Percentiles rank a stretch among this genome's conserved stretches.
Conservation (phyloP, 2,888 invertebrate species). For the Rutpela maculata region DNA sequence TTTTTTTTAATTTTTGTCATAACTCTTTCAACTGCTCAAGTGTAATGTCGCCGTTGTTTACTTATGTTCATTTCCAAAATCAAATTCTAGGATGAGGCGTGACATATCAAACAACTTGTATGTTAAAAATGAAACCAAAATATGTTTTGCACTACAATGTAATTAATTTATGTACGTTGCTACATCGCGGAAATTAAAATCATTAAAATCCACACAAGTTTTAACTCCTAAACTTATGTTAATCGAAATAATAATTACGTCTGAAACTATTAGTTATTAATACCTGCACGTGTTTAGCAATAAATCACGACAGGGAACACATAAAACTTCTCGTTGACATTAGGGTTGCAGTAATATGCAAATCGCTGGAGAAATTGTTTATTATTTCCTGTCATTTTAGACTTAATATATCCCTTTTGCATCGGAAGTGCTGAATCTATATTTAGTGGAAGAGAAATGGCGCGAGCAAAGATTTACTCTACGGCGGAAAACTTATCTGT, state of each 20-base stretch:
- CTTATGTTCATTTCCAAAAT: too few species aligned
- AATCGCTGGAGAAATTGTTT: slow-evolving; percentile 55
- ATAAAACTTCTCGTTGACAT: slow-evolving; percentile 46
- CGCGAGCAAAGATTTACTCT: slow-evolving; percentile 12
- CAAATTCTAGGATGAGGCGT: too few species aligned
- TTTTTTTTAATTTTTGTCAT: too few species aligned
- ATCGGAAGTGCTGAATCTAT: slow-evolving; percentile 53
- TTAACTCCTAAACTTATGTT: not conserved
- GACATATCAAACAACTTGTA: too few species aligned
- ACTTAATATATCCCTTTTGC: slow-evolving; percentile 53
- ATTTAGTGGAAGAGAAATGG: slow-evolving; percentile 50
- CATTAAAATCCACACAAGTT: not conserved
- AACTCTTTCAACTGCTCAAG: too few species aligned
- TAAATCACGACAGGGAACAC: slow-evolving; percentile 49
- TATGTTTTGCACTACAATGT: not conserved
- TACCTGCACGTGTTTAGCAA: slow-evolving; percentile 8
- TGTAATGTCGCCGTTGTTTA: too few species aligned
- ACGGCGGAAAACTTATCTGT: not conserved
- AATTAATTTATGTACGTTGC: not conserved
- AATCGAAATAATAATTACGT: not conserved
- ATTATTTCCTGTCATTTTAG: slow-evolving; percentile 57
- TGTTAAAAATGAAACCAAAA: too few species aligned
- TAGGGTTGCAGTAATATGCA: slow-evolving; percentile 53
- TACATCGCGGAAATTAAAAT: not conserved
- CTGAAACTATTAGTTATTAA: not conserved